Base-by-base conservation (phyloP, 2,113 vertebrate genomes). In the Corydoras maculifer region DNA sequence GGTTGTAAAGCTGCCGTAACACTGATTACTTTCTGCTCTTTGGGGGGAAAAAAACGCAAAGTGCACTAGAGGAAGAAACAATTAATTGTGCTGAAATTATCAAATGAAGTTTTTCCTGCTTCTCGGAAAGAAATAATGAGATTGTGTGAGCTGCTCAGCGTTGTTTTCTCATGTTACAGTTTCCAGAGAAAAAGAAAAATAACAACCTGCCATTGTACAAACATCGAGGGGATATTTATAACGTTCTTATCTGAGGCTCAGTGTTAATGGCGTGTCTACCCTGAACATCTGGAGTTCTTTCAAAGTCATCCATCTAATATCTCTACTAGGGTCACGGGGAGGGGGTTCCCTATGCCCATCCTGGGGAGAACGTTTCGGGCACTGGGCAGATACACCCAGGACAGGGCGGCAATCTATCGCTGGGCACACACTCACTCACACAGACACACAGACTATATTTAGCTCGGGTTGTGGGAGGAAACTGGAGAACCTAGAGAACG, bases 1-100 rank as follows among this genome's bases (percentile, higher is more conserved):
- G 65, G 49, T 71, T 31, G 12, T 63, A 57, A 72, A 11, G 62
- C 61, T 58, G 32, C 35, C 30, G 7, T 2, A 25, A 7, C 49
- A 61, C 65, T 69, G 31, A 77, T 57, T 77, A 77, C 70, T 69
- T 54, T 18, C 70, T 59, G 43, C 65, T 68, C 55, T 65, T 18
- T 54, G 3, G 60, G n/a, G 54, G 9, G 48, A 15, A 15, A 29
- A 69, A 32, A 43, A 43, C 35, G 35, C 15, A n/a, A 65, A 57
- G 25, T 58, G 60, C 73, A 62, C 31, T n/a, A 58, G 55, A 18
- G 15, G 54, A 51, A 50, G 51, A 71, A 67, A 58, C 8, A 30
- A 32, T 54, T 54, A 70, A 62, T 57, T 57, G 32, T 68, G 50
- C 32, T 58, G 18, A 18, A 70, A 70, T 49, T 51, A 64, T 71